Conservation (phyloP, 2,888 invertebrate genomes). For the Ormyrus rosae region DNA sequence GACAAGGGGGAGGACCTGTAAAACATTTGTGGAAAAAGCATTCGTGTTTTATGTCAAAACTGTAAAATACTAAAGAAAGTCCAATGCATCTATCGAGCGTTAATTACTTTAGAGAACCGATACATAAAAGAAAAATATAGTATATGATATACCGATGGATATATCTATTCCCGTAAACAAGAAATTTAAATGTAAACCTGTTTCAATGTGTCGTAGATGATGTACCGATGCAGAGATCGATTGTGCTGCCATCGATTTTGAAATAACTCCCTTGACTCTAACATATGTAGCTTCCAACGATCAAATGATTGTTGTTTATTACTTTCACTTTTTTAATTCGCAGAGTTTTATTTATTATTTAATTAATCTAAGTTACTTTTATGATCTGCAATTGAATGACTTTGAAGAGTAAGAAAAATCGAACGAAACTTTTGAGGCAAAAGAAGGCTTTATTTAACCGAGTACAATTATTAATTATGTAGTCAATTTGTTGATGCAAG, state of each 20-base stretch:
- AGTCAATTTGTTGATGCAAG: conserved; percentile 33
- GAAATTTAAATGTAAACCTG: conserved; percentile 54
- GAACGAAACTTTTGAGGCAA: neutral
- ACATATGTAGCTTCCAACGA: conserved; percentile 33
- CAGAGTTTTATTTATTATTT: conserved; percentile 46
- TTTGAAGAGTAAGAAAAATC: conserved; percentile 9
- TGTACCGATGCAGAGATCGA: conserved; percentile 32
- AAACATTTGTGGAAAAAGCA: conserved; percentile 18
- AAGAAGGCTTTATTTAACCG: conserved; percentile 1
- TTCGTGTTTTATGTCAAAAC: conserved; percentile 51
- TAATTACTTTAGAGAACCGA: conserved; percentile 41
- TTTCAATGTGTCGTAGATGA: conserved; percentile 52
- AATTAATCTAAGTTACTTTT: conserved; percentile 29
- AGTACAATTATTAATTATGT: conserved; percentile 13
- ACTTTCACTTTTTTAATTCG: neutral
- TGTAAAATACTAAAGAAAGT: conserved; percentile 47
- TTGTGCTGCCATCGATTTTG: conserved; percentile 48
- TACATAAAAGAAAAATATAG: conserved; percentile 20
- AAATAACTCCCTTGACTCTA: conserved; percentile 41
- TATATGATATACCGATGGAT: conserved; percentile 40
- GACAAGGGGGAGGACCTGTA: neutral
- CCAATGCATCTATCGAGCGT: conserved; percentile 48
- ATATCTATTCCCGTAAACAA: conserved; percentile 34
- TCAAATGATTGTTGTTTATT: conserved; percentile 11
- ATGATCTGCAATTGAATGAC: conserved; percentile 12